Base-by-base conservation (phyloP, 92 coral and sea anemone genomes). In the Pocillopora grandis region DNA sequence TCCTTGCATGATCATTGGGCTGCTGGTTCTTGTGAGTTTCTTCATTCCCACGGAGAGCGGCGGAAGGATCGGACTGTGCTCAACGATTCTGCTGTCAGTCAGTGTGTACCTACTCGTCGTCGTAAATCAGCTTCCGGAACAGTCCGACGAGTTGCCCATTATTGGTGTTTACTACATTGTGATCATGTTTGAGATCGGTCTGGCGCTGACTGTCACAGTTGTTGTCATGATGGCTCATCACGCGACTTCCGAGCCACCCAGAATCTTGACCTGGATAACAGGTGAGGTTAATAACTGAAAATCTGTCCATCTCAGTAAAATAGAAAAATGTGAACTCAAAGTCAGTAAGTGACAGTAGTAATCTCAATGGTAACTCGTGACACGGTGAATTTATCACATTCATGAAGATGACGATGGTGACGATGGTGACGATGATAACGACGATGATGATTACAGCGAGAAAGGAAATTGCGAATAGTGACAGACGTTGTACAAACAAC, bases 1-100 rank as follows among this genome's bases (percentile, higher is more conserved):
- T 14, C 96, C 96, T 0, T 90, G 89, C 66, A 90, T 85, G 63
- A 85, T 92, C 62, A 88, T 92, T 58, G 86, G 93, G 49, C 21
- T 92, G 90, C 87, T 92, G 62, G 84, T 92, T 14, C 89, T 92
- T 48, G 83, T 90, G 61, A 92, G 93, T 84, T 92, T 92, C 82
- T 84, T 87, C 75, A 92, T 92, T 31, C 96, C 96, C 1, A 90
- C 92, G 5, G 96, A 92, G 35, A 90, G 78, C 70, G 96, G 96
- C 31, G 96, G 90, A 71, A 79, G 96, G 48, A 85, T 92, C 19
- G 94, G 94, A 1, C 73, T 91, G 20, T 88, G 94, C 62, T 80
- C 94, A 18, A 85, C 92, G 49, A 87, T 91, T 73, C 83, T 91
- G 49, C 81, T 91, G 62, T 89, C 94, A 9, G 79, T 88, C 49